Percentiles rank a stretch among this genome's conserved stretches.
These are phyloP conservation scores for Odobenus rosmarus DNA, from an alignment of 2,113 vertebrate genomes.

Conservation along the genomic window DNA sequence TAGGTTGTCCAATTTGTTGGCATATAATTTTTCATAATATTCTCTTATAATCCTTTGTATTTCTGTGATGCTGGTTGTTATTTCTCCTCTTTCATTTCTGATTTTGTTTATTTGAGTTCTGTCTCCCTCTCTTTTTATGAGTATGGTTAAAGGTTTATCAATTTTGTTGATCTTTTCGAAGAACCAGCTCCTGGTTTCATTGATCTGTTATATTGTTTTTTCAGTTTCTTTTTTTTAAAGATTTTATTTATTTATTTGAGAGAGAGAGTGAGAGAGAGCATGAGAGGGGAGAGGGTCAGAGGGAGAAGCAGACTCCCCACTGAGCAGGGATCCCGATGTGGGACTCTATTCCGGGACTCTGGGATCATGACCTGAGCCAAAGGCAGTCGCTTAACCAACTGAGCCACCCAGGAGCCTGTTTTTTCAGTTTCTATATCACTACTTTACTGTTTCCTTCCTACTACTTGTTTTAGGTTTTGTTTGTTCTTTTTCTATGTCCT, in stretches of 20 bases:
- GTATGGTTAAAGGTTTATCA: background rate
- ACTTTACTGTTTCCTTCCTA: background rate
- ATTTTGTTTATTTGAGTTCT: background rate
- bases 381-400: no score
- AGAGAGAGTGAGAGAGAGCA: no score
- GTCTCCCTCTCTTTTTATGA: background rate
- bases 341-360: no score
- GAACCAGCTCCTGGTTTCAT: background rate
- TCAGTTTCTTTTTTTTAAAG: no score
- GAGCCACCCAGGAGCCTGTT: background rate
- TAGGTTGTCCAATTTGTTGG: no score
- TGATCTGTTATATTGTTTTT: background rate
- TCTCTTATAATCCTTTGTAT: no score
- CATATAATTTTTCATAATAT: no score
- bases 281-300: no score
- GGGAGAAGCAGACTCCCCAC: no score
- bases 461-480: background rate
- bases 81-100: background rate
- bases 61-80: background rate
- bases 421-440: background rate
- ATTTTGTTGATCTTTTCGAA: background rate
- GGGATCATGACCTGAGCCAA: no score
- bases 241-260: no score
- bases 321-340: no score
- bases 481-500: background rate